Evolutionary conservation across 2,888 invertebrate genomes (phyloP), one percentile per base, ranked within the genome.

Genomic region (Tetanocera ferruginea): DNA sequence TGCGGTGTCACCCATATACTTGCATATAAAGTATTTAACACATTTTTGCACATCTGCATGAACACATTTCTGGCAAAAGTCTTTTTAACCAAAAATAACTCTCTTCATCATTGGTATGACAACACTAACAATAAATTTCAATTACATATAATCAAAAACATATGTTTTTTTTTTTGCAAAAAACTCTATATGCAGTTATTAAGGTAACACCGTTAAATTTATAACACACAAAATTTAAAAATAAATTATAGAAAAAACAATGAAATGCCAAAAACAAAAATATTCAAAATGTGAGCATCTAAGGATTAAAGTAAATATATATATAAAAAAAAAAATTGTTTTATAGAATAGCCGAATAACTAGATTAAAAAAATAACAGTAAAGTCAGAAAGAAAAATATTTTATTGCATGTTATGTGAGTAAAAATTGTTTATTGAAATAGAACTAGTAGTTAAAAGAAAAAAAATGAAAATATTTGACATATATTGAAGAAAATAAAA

Each of bases 311-410:
- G 55, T 11, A 73, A 76, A 71, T 49, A 76, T 49, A 70, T 73
- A 57, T 55, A 66, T 55, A 60, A 57, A 70, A 67, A 67, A 77
- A 69, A 76, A 23, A 64, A 76, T 72, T 77, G 72, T 72, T 72
- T 34, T 60, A 37, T 72, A 72, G 60, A 34, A 72, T 55, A 57
- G 19, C 55, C 5, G 8, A 23, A 76, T 55, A 43, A 76, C 52
- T 69, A 71, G 78, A 55, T 34, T 76, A 66, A 62, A 52, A 57
- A 37, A 78, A 9, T 25, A 72, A 51, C 25, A 51, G 9, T 2
- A 57, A 28, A 51, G 25, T 52, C 49, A 34, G 19, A 14, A 9
- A 57, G 34, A 43, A 43, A 73, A 70, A 19, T n/a, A 11, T 37
- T 34, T 72, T 57, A 55, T 57, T 72, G 43, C 31, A 72, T 34